Conservation (phyloP, 1,140 invertebrate species). For the Bicyclus anynana region DNA sequence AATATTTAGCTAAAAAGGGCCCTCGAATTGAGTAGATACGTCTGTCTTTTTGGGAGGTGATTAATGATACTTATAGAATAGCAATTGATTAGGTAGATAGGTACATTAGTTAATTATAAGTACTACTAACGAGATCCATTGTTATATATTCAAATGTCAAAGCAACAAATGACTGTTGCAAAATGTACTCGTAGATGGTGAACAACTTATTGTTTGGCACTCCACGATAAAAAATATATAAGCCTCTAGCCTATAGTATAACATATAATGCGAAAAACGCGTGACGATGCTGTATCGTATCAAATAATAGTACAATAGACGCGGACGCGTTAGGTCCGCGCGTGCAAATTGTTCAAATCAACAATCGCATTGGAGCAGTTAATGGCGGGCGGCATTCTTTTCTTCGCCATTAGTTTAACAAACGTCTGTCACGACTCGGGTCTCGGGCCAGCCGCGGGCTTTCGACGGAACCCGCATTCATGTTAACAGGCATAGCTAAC, state of each 20-base stretch:
- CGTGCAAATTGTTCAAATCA: conserved; percentile 61
- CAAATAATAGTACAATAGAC: conserved; percentile 23
- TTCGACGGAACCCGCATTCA: conserved; percentile 17
- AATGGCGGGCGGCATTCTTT: conserved; percentile 60
- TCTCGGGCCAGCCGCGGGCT: conserved; percentile 27
- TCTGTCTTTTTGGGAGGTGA: too few relatives aligned
- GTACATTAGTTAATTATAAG: too few relatives aligned
- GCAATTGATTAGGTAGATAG: too few relatives aligned
- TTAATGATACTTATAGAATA: too few relatives aligned
- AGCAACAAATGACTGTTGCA: neutral
- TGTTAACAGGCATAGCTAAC: conserved; percentile 41
- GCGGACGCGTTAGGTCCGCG: conserved; percentile 48
- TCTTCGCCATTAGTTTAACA: conserved; percentile 64
- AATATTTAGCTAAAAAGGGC: too few relatives aligned
- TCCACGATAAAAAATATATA: conserved; percentile 22
- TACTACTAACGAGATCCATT: too few relatives aligned
- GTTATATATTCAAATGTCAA: neutral
- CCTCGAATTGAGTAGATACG: too few relatives aligned
- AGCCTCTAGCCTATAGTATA: conserved; percentile 1
- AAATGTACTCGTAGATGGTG: neutral
- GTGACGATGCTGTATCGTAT: conserved; percentile 25
- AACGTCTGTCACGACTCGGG: conserved; percentile 64
- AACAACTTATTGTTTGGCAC: conserved; percentile 12
- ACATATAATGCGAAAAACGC: conserved; percentile 19
- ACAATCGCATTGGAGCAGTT: conserved; percentile 49